Evolutionary conservation across 2,113 vertebrate genomes (phyloP), one percentile per base, ranked within the genome.

Genomic region (Falcunculus frontatus): DNA sequence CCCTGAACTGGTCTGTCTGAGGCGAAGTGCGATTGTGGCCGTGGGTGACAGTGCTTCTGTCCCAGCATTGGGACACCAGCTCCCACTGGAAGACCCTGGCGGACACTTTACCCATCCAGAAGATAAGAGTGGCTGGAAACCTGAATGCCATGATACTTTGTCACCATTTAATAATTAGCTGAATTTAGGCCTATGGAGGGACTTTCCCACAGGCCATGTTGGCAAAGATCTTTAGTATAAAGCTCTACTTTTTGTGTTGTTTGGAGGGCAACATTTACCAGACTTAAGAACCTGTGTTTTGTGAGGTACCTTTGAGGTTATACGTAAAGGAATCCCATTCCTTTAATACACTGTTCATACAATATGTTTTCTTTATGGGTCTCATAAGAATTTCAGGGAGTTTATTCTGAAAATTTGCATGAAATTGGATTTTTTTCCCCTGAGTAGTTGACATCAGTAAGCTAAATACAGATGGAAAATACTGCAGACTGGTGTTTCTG

Each of bases 21-120:
- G 49, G 29, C 14, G 2, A 60, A n/a, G 37, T 14, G 17, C 0
- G 0, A 15, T 25, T 1, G 0, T 7, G 5, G 39, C 1, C 0
- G 13, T 1, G 3, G 32, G 19, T 63, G 67, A 21, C 16, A 3
- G 20, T 22, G 49, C 33, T 86, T 47, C 62, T 79, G 29, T 76
- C 79, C 79, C 89, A 64, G 49, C 53, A 30, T 0, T 13, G 3
- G 1, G 16, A 49, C 64, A 42, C 32, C 56, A 55, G 20, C 39
- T 84, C 65, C 69, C 42, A 11, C 35, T 5, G 4, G 17, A 70
- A 53, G 17, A 74, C 13, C 13, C 74, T 7, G 1, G 46, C 50
- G 65, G n/a, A 78, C 16, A 5, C 21, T 52, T 63, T 8, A 35
- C 39, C 23, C 44, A 65, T 63, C 27, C 70, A 27, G 56, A 47